Evolutionary conservation across 2,888 invertebrate species (phyloP).

Genomic region (Limnephilus rhombicus): DNA sequence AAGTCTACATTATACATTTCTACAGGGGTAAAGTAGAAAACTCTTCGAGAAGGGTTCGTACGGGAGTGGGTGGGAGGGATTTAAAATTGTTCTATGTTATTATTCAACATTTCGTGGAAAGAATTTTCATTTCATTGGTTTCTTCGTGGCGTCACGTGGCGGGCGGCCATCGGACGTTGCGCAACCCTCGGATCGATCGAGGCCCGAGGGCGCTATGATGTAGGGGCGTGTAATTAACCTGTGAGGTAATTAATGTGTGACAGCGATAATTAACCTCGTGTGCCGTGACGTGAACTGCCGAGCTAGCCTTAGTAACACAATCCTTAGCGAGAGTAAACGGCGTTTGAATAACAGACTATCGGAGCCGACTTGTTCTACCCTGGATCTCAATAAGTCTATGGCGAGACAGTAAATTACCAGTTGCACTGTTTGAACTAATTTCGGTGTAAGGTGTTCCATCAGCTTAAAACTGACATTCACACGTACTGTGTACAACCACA

Average conservation of each 20-base stretch:
- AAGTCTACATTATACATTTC: conserved; percentile 13
- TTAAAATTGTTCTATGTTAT: conserved; percentile 30
- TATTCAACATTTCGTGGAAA: conserved; percentile 29
- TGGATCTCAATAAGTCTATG: background rate
- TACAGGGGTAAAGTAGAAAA: conserved; percentile 8
- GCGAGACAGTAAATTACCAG: background rate
- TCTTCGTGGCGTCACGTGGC: conserved; percentile 12
- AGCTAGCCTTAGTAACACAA: background rate
- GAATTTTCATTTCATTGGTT: conserved; percentile 5
- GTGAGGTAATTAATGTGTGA: background rate
- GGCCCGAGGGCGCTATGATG: background rate
- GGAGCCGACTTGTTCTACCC: background rate
- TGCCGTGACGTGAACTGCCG: background rate
- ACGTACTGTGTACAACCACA: background rate
- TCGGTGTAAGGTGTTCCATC: background rate
- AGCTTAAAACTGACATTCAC: background rate
- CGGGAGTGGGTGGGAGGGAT: background rate
- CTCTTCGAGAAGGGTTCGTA: conserved; percentile 31
- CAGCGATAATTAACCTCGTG: background rate
- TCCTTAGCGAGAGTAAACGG: background rate
- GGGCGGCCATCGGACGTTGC: conserved; percentile 24
- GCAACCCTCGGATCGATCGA: conserved; percentile 5
- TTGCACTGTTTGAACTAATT: background rate
- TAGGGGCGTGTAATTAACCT: conserved; percentile 1
- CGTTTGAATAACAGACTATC: background rate